These are phyloP conservation scores for Himalopsyche kuldschensis DNA, from an alignment of 2,888 invertebrate genomes.

Conservation along the genomic window DNA sequence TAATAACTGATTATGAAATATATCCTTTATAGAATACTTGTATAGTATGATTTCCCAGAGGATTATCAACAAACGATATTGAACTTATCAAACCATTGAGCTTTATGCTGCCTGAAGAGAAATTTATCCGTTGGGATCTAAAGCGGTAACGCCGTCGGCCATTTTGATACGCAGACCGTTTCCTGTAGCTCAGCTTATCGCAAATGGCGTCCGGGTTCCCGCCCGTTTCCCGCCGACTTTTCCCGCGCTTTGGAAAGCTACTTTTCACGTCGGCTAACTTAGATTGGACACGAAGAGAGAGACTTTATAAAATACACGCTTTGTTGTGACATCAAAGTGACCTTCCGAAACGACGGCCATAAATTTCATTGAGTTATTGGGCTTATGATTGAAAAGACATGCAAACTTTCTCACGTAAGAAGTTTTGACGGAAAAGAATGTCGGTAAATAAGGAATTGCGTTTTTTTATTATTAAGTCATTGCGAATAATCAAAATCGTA, in stretches of 20 bases:
- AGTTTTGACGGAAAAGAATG: too few species aligned
- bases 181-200: conserved; percentile 18
- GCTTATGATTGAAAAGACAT: not conserved
- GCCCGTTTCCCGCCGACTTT: not conserved
- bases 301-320: not conserved
- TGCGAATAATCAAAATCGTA: too few species aligned
- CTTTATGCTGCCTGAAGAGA: not conserved
- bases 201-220: conserved; percentile 11
- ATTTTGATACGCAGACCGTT: conserved; percentile 11
- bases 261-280: not conserved
- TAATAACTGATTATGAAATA: too few species aligned
- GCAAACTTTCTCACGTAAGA: not conserved
- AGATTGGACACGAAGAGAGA: not conserved
- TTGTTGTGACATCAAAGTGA: not conserved
- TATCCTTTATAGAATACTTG: too few species aligned
- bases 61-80: too few species aligned
- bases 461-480: too few species aligned
- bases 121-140: not conserved
- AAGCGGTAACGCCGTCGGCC: not conserved
- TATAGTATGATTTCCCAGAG: too few species aligned
- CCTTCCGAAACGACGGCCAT: not conserved
- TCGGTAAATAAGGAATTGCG: too few species aligned
- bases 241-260: not conserved
- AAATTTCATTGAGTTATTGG: not conserved
- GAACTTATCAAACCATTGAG: too few species aligned